Base-by-base conservation (phyloP, 1,140 invertebrate species). In the Ceratina calcarata region DNA sequence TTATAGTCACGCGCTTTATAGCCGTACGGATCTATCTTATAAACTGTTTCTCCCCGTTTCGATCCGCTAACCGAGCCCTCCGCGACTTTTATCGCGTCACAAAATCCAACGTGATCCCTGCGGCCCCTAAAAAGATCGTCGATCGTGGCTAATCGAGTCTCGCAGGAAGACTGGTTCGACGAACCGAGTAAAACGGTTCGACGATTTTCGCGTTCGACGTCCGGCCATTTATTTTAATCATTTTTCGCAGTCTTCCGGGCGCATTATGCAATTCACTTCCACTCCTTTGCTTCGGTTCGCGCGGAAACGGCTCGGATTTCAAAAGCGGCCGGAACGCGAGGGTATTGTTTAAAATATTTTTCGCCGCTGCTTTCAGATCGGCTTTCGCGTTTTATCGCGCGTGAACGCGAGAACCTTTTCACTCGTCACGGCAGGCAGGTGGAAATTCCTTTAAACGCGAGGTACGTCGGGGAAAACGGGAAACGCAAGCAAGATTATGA, bases 281-380 rank as follows among this genome's bases (percentile, higher is more conserved):
- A 1, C 18, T 6, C 15, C 22, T 55, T 3, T 7, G 24, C 1
- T 10, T 8, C 16, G 12, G 51, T 32, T 45, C 7, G n/a, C 13
- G 27, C n/a, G 57, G 20, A 49, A 71, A 71, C 37, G n/a, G 58
- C 18, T n/a, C 10, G 27, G 24, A n/a, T 62, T 72, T 62, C 16
- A 62, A 53, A 62, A 18, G 57, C 18, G 1, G 4, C 8, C 1
- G 15, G 12, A 12, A 32, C 24, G 18, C 2, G 0, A 0, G 68
- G n/a, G 2, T 0, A 45, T 70, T 70, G 27, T 70, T 70, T 58
- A 27, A 72, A 72, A 72, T 72, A 72, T 62, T 72, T 72, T 53
- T 62, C 70, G 1, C 16, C 1, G n/a, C 27, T 15, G n/a, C 8
- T 10, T 45, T 45, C 37, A 13, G 37, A 62, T 51, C 58, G 15